phyloP scores from a whole-genome alignment of 2,113 vertebrate species.

The Rafetus swinhoei region DNA sequence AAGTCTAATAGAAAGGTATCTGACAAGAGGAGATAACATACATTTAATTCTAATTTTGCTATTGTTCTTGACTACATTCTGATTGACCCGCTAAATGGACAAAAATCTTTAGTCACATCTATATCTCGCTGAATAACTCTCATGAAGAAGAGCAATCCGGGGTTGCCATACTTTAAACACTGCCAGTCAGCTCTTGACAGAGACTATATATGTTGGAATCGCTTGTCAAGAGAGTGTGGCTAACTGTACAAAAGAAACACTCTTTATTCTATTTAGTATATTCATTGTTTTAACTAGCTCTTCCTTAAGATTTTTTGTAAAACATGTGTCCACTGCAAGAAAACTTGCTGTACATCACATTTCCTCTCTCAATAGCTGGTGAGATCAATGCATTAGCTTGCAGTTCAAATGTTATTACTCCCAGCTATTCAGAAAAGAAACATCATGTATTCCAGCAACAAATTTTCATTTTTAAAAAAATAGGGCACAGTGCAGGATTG shows the following conservation, averaged over 20 bases:
- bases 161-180: constrained; percentile 33
- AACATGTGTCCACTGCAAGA: background rate
- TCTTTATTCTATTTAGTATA: constrained; percentile 31
- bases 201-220: constrained; percentile 44
- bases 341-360: constrained; percentile 42
- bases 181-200: constrained; percentile 36
- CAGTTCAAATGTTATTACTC: constrained; percentile 40
- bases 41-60: constrained; percentile 50
- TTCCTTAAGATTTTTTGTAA: background rate
- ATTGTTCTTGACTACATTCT: constrained; percentile 42
- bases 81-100: constrained; percentile 18
- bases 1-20: constrained; percentile 50
- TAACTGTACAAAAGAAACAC: constrained; percentile 22
- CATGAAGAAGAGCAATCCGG: constrained; percentile 40
- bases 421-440: constrained; percentile 38
- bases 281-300: constrained; percentile 39
- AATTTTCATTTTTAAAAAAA: constrained; percentile 5
- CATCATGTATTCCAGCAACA: background rate
- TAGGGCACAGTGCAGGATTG: constrained; percentile 41
- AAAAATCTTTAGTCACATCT: constrained; percentile 2
- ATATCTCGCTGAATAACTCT: constrained; percentile 25
- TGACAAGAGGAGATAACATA: constrained; percentile 48
- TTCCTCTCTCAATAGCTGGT: constrained; percentile 34
- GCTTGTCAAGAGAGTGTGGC: constrained; percentile 32
- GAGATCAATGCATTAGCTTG: constrained; percentile 55